A percentile compares a stretch with the other conserved stretches of the same genome.
Evolutionary conservation across 2,113 vertebrate species (phyloP).

Genomic region (Alethe diademata): DNA sequence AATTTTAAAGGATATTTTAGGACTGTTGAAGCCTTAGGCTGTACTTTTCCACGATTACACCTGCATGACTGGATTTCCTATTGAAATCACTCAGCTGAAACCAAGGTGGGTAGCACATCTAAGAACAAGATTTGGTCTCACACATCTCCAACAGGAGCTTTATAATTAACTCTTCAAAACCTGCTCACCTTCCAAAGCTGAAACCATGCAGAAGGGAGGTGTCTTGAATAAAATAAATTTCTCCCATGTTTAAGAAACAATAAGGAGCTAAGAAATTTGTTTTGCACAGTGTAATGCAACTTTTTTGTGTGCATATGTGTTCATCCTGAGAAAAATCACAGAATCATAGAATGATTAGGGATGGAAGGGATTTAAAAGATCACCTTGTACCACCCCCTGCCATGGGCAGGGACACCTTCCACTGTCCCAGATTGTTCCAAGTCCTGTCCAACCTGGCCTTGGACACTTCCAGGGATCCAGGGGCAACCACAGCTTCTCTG

Average conservation of each 20-base stretch:
- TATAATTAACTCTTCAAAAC: background rate
- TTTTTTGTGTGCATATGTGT: background rate
- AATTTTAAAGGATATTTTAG: background rate
- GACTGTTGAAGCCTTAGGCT: background rate
- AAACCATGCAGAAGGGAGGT: background rate
- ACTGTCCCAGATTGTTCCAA: too few species aligned
- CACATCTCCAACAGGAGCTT: background rate
- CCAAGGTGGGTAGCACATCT: background rate
- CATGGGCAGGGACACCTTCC: background rate
- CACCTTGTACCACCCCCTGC: accelerated
- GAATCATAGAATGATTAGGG: background rate
- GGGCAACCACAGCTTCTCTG: background rate
- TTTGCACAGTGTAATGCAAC: background rate
- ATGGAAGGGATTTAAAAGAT: background rate
- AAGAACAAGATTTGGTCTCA: background rate
- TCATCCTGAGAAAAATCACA: background rate
- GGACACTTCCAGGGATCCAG: background rate
- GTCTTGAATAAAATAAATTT: background rate
- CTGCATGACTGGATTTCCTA: background rate
- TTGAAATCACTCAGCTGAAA: background rate
- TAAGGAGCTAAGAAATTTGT: background rate
- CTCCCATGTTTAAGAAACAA: accelerated
- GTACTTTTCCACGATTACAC: background rate
- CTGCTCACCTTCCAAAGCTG: background rate
- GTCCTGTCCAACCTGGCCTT: accelerated